These are phyloP conservation scores for Pimephales promelas DNA, from an alignment of 2,113 vertebrate genomes.

Conservation along the genomic window DNA sequence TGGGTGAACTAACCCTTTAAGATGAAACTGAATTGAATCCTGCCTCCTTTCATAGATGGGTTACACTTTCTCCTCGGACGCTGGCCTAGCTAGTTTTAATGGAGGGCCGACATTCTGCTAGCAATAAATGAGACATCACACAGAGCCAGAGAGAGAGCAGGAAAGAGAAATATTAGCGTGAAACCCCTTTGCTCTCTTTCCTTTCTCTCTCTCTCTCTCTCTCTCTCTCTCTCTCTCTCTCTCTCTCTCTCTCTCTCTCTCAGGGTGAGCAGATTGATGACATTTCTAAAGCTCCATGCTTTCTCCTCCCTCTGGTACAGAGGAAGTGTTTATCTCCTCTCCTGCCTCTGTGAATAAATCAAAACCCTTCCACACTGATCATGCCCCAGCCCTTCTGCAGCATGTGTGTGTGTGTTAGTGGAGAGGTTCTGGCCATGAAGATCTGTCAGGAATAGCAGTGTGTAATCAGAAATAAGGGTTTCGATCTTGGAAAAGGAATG, in stretches of 20 bases:
- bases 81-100: slow-evolving; percentile 8
- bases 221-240: too few relatives aligned
- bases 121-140: slow-evolving; percentile 45
- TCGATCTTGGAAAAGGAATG: slow-evolving; percentile 35
- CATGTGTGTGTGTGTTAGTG: background rate
- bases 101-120: slow-evolving; percentile 11
- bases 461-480: slow-evolving; percentile 27
- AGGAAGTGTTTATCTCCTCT: slow-evolving; percentile 49
- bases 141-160: slow-evolving; percentile 7
- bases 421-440: background rate
- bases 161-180: slow-evolving; percentile 34
- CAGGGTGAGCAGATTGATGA: slow-evolving; percentile 58
- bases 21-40: slow-evolving; percentile 16
- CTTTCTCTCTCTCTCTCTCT: background rate
- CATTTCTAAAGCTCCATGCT: slow-evolving; percentile 50
- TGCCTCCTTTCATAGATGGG: slow-evolving; percentile 17
- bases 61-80: background rate
- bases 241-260: too few relatives aligned
- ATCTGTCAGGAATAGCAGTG: slow-evolving; percentile 38
- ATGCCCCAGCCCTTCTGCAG: slow-evolving; percentile 20
- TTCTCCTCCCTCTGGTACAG: slow-evolving; percentile 44
- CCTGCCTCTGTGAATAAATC: slow-evolving; percentile 52
- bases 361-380: slow-evolving; percentile 42
- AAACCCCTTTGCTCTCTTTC: slow-evolving; percentile 21
- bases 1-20: too few relatives aligned